Evolutionary conservation across 2,797 vertebrate genomes (phyloP), one percentile per base, ranked within the genome.

Genomic region (Australoheros facetus): DNA sequence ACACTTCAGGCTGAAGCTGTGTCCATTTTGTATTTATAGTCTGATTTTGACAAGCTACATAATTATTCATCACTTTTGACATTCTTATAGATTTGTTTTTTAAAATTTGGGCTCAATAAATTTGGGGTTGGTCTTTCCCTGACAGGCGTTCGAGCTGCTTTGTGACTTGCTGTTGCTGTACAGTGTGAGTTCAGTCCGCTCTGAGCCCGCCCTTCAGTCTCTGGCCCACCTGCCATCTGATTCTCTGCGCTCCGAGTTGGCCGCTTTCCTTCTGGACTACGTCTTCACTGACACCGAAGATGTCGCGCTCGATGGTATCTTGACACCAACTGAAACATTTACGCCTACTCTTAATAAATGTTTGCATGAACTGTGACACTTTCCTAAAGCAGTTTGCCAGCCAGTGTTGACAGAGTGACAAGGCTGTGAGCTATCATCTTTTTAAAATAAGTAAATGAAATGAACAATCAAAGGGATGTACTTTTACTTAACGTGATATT

Each of bases 81-180:
- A 13, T 55, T 30, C 26, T 30, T 51, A n/a, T 51, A 69, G 45
- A 9, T 37, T 10, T 10, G 32, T 32, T 32, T 30, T 32, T 32
- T 32, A 7, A 32, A 7, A 26, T 26, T 32, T 32, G 32, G 6
- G 32, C 32, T 32, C 32, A 7, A 48, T 28, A 48, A 45, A 48
- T 66, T 12, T 4, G 11, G 14, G 16, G 32, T 79, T 10, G 42
- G 5, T 75, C 16, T 9, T 55, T 71, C 11, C 3, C 1, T 58
- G 7, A 1, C 93, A 98, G 97, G 96, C 97, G 1, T 98, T 98
- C 84, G 76, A 95, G 87, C 91, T 97, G 78, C 28, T 98, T 70
- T 97, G 97, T 72, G 97, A 98, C 89, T 69, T 97, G 64, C 94
- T 98, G 91, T 87, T 97, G 77, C 82, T 97, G 80, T 97, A 96